Conservation (phyloP, 2,797 vertebrate species). For the Limosa lapponica region DNA sequence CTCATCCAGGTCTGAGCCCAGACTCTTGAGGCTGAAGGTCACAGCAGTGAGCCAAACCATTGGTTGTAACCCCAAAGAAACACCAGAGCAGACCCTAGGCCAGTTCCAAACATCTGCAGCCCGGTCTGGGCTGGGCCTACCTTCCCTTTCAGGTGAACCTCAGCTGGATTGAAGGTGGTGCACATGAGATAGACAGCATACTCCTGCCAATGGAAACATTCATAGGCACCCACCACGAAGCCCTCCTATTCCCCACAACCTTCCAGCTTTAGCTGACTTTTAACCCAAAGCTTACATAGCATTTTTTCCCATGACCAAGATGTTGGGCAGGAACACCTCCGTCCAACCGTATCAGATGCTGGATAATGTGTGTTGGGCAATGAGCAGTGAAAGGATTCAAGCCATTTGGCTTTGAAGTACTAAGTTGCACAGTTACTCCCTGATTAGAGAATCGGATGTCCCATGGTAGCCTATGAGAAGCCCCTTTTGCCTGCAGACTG, state of each 20-base stretch:
- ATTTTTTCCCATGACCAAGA: not conserved
- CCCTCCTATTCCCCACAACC: not conserved
- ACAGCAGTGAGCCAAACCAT: not conserved
- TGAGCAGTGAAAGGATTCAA: not conserved
- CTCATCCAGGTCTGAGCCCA: not conserved
- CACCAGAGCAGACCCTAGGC: not conserved
- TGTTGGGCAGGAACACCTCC: not conserved
- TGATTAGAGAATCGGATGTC: not conserved
- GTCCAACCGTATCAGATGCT: not conserved
- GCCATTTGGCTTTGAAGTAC: not conserved
- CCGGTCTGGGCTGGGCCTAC: not conserved
- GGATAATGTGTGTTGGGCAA: accelerated
- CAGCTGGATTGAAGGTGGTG: not conserved
- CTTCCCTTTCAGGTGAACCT: not conserved
- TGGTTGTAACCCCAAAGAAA: not conserved
- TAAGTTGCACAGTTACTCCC: not conserved
- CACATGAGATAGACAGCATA: not conserved
- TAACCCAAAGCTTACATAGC: not conserved
- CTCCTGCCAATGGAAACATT: not conserved
- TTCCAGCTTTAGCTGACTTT: not conserved
- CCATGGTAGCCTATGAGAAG: not conserved
- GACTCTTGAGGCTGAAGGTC: not conserved
- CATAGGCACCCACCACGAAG: not conserved
- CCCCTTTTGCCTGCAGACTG: not conserved
- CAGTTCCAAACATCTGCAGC: not conserved